Base-by-base conservation (phyloP, 2,797 vertebrate genomes). In the Miichthys miiuy region DNA sequence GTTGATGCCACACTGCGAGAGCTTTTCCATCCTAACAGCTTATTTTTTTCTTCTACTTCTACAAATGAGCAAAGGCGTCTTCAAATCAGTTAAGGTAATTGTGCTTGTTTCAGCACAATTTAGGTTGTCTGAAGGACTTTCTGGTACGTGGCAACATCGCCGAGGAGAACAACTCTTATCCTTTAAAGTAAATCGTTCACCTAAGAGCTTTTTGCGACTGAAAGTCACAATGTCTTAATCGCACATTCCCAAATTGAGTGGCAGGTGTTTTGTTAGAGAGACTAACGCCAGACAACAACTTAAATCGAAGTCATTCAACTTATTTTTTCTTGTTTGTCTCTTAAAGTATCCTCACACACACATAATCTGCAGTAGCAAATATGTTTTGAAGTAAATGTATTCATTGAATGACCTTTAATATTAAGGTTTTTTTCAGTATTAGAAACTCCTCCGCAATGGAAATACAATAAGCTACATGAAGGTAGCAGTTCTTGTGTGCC, bases 121-220 rank as follows among this genome's bases (percentile, higher is more conserved):
- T 72, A 42, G 57, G n/a, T 65, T 27, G 62, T 58, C 79, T 74
- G 54, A 72, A 54, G 66, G 68, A 77, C 76, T 83, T 56, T 74
- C 46, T 60, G 51, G 12, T 67, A 57, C 25, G 0, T 1, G n/a
- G 52, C 34, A 18, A 34, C 58, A 25, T 54, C 0, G 11, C 23
- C 21, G 54, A 20, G 52, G 34, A 55, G 20, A 46, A 38, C 55
- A 48, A 46, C 21, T 72, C 20, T 66, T 50, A 62, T 25, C 16
- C 61, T 72, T 61, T 63, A 56, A 48, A 34, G 44, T 58, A n/a
- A 65, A 79, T 67, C 54, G 44, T 52, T 55, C 69, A 67, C 30
- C 72, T 34, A 77, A 27, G 50, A 68, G 68, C 60, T 61, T 78
- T 48, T 63, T n/a, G 16, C 27, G 16, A 18, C 18, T 65, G 55